These are phyloP conservation scores for Entelurus aequoreus DNA, from an alignment of 2,113 vertebrate species.

Conservation along the genomic window DNA sequence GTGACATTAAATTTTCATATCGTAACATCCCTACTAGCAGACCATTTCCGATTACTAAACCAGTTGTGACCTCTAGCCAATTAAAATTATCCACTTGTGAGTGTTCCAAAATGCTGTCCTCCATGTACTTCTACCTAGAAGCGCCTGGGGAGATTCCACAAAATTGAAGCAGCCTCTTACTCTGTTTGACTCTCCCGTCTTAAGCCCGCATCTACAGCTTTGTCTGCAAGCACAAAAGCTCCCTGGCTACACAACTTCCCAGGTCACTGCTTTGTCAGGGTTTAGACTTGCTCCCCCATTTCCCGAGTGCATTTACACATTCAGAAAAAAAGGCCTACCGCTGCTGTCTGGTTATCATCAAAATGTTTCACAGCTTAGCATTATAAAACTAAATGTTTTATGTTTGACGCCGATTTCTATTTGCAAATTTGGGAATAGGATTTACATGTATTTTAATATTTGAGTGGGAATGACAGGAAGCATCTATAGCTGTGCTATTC, in stretches of 20 bases:
- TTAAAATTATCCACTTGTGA: conserved; percentile 74
- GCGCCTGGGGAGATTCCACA: conserved; percentile 73
- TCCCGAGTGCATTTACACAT: conserved; percentile 51
- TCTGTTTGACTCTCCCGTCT: conserved; percentile 52
- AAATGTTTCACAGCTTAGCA: conserved; percentile 18
- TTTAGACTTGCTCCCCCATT: conserved; percentile 55
- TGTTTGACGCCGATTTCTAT: conserved; percentile 6
- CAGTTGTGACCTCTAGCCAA: conserved; percentile 67
- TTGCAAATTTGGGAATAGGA: conserved; percentile 3
- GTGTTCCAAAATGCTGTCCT: conserved; percentile 75
- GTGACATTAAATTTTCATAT: no score
- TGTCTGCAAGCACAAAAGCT: conserved; percentile 73
- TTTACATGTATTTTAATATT: conserved; percentile 1
- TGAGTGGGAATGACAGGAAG: not conserved
- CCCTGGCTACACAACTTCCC: conserved; percentile 75
- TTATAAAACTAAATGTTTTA: not conserved
- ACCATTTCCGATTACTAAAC: conserved; percentile 65
- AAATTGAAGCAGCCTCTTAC: conserved; percentile 64
- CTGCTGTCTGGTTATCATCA: conserved; percentile 6
- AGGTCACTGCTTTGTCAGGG: conserved; percentile 72
- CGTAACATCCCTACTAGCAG: conserved; percentile 20
- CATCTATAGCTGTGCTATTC: not conserved
- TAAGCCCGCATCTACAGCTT: conserved; percentile 62
- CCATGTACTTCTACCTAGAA: conserved; percentile 76
- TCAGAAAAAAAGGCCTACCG: conserved; percentile 38